These are phyloP conservation scores for Leptobrachium leishanense DNA, from an alignment of 2,113 vertebrate genomes.

Conservation along the genomic window DNA sequence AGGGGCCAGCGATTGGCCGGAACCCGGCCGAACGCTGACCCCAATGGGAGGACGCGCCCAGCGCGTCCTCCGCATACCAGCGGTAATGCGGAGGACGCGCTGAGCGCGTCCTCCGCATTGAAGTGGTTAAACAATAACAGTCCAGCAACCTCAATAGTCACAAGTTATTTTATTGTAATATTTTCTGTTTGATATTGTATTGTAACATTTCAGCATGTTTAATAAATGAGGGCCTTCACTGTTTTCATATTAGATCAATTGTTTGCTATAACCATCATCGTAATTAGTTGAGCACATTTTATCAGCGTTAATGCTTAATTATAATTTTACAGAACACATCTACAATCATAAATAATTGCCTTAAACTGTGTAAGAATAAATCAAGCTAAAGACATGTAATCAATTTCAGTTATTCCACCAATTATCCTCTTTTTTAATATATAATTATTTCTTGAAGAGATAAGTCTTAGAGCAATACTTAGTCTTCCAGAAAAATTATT, in stretches of 20 bases:
- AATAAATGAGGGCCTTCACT: conserved; percentile 2
- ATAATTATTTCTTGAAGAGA: conserved; percentile 54
- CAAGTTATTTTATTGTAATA: background rate
- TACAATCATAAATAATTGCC: conserved; percentile 58
- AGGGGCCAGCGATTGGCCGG: no score
- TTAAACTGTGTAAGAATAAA: conserved; percentile 63
- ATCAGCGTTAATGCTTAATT: conserved; percentile 34
- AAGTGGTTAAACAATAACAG: no score
- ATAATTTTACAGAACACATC: conserved; percentile 33
- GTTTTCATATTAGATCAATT: conserved; percentile 18
- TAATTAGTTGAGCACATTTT: conserved; percentile 31
- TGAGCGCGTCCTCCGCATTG: no score
- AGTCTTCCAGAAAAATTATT: conserved; percentile 33
- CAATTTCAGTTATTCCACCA: conserved; percentile 50
- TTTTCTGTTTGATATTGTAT: background rate
- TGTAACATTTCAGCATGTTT: background rate
- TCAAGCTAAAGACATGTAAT: conserved; percentile 59
- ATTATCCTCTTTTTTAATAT: conserved; percentile 55
- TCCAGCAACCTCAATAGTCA: no score
- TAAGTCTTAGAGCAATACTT: conserved; percentile 24
- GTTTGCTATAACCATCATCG: conserved; percentile 19
- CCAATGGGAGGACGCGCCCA: no score
- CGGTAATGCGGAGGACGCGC: no score
- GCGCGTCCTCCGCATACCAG: no score
- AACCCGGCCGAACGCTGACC: no score